Conservation (phyloP, 2,888 invertebrate genomes). For the Halocaridina rubra region DNA sequence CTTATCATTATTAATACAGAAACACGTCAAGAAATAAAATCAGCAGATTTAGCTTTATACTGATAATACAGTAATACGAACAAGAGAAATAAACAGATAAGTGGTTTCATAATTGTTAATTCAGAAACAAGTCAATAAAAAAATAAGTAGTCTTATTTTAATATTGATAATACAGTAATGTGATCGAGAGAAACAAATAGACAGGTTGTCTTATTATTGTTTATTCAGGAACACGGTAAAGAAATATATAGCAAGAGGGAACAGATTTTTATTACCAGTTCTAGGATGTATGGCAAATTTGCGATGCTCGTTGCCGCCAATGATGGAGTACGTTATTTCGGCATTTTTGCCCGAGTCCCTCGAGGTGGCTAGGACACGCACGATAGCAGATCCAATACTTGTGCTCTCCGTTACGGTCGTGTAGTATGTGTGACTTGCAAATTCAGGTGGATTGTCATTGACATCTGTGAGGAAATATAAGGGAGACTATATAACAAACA, state of each 20-base stretch:
- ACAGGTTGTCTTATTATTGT: no score
- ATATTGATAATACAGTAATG: no score
- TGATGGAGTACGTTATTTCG: constrained; percentile 73
- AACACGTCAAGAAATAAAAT: no score
- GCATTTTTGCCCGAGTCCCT: constrained; percentile 86
- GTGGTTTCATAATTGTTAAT: no score
- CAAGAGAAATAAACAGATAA: no score
- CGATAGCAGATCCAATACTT: constrained; percentile 80
- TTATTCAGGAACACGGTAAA: neutral
- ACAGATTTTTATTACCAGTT: constrained; percentile 69
- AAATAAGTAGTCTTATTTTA: no score
- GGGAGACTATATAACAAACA: neutral
- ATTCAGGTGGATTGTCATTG: constrained; percentile 95
- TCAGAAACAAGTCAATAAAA: no score
- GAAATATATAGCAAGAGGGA: neutral
- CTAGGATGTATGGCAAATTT: constrained; percentile 82
- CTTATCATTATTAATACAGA: no score
- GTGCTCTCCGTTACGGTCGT: constrained; percentile 82
- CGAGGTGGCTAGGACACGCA: constrained; percentile 82
- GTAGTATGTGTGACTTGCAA: constrained; percentile 82
- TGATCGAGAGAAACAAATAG: no score
- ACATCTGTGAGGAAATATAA: constrained; percentile 74
- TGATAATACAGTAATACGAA: no score
- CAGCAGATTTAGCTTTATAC: no score
- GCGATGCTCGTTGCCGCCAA: constrained; percentile 88